Conservation (phyloP, 2,797 vertebrate species). For the Neosalanx taihuensis region DNA sequence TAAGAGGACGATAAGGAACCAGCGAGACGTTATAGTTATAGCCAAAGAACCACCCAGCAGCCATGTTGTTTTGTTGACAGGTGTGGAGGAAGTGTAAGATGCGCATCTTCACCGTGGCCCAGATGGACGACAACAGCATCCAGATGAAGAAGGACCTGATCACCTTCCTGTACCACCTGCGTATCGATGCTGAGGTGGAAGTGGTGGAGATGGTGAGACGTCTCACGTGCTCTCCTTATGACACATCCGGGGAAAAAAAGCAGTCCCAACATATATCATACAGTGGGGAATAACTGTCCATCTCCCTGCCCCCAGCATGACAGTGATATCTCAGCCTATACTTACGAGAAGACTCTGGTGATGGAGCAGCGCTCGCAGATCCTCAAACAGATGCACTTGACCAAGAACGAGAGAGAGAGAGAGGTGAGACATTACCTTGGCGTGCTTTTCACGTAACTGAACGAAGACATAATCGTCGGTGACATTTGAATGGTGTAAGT, state of each 20-base stretch:
- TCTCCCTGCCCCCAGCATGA: conserved; percentile 75
- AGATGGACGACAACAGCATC: conserved; percentile 99
- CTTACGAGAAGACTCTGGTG: conserved; percentile 94
- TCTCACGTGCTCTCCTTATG: too few species aligned
- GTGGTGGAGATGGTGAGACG: conserved; percentile 96
- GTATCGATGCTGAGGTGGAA: conserved; percentile 91
- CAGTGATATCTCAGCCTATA: conserved; percentile 93
- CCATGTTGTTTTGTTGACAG: conserved; percentile 57
- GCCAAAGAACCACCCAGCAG: neutral
- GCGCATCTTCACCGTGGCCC: conserved; percentile 97
- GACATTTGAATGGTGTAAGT: neutral
- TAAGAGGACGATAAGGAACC: neutral
- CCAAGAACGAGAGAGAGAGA: conserved; percentile 94
- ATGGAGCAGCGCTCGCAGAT: conserved; percentile 98
- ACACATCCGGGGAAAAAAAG: too few species aligned
- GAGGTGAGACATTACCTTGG: conserved; percentile 74
- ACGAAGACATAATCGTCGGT: neutral
- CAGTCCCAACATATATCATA: neutral
- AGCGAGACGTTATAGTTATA: neutral
- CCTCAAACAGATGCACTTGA: conserved; percentile 97
- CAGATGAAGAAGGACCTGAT: conserved; percentile 99
- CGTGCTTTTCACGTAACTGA: neutral
- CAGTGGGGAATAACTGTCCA: conserved; percentile 2
- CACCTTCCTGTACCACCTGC: conserved; percentile 94
- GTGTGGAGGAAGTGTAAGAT: conserved; percentile 99